Base-by-base conservation (phyloP, 2,888 invertebrate genomes). In the Eupelmus urozonus region DNA sequence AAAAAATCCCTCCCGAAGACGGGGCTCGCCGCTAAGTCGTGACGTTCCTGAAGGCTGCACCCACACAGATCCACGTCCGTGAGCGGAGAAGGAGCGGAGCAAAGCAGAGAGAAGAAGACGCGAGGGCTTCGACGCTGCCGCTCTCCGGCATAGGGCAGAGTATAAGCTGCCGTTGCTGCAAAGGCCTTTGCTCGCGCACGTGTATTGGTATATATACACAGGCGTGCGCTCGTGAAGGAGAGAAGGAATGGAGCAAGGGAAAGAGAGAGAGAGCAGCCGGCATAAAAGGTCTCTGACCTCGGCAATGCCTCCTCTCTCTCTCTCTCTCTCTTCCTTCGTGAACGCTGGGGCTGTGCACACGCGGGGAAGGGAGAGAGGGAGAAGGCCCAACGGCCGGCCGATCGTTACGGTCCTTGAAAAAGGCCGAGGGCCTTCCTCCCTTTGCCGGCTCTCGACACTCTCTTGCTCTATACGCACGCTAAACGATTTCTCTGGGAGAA, bases 201-300 rank as follows among this genome's bases (percentile, higher is more conserved):
- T 49, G 9, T 45, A 45, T 45, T 45, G 9, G 16, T 45, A 16
- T 45, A 13, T 13, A 45, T 45, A 45, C 13, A 45, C 16, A 45
- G 4, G 2, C 13, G 16, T 45, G 13, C 45, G 13, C 2, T 2
- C 45, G 16, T 45, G 13, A 13, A 16, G 20, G 18, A 3, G 20
- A 18, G 53, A 29, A 62, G 74, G 71, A 65, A 62, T 60, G 72
- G 66, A 78, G 67, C 55, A 70, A 73, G 76, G 45, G 60, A 42
- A 45, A 77, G 77, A 74, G 72, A 67, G 76, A 78, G 81, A 67
- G 76, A 78, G 85, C 86, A 84, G 86, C 83, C 85, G 86, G 86
- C 86, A 84, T 84, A 85, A 86, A 87, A 88, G 89, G 89, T 89
- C 88, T 86, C 86, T 88, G 87, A 88, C 88, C 87, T 85, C 87